Conservation (phyloP, 2,888 invertebrate genomes). For the Drosophila paramelanica region DNA sequence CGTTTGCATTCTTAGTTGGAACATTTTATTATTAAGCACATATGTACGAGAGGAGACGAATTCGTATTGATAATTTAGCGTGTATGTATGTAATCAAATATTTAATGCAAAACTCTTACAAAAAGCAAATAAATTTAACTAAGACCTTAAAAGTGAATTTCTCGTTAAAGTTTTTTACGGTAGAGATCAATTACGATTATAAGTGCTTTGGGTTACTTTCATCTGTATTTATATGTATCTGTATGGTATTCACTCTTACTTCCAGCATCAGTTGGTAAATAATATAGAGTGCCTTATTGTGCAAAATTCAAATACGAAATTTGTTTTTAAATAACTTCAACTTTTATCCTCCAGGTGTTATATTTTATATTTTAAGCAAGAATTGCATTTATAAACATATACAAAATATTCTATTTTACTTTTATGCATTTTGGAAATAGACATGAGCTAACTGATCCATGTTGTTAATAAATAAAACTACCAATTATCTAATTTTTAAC, state of each 20-base stretch:
- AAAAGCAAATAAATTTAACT: slow-evolving; percentile 54
- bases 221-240: neutral
- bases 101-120: slow-evolving; percentile 37
- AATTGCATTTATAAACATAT: neutral
- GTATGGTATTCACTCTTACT: too few relatives aligned
- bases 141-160: slow-evolving; percentile 23
- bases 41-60: slow-evolving; percentile 20
- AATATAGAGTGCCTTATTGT: neutral
- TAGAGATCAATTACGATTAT: too few relatives aligned
- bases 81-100: slow-evolving; percentile 40
- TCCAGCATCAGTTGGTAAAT: neutral
- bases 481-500: too few relatives aligned
- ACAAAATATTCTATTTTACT: neutral
- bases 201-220: too few relatives aligned
- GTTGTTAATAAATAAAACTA: too few relatives aligned
- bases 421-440: neutral
- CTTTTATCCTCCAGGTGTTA: too few relatives aligned
- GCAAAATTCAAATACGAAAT: too few relatives aligned
- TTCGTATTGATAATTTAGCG: slow-evolving; percentile 31
- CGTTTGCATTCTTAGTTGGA: slow-evolving; percentile 24
- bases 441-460: neutral
- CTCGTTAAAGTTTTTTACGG: neutral
- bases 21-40: slow-evolving; percentile 28
- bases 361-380: too few relatives aligned
- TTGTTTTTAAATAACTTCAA: too few relatives aligned